Evolutionary conservation across 2,888 invertebrate genomes (phyloP).

Genomic region (Hoplodrina ambigua): DNA sequence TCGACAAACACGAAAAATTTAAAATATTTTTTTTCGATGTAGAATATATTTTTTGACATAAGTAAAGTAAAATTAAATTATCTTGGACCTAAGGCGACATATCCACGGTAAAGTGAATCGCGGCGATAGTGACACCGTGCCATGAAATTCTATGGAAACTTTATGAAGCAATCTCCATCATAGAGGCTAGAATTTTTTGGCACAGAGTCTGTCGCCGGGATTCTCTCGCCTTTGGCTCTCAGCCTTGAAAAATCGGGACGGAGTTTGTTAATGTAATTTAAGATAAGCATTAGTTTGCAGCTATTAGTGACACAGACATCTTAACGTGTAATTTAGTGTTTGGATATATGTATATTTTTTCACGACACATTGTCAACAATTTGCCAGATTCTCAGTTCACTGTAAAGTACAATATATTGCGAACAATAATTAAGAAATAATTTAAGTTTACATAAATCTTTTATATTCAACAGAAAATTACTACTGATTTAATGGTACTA

Average conservation of each 20-base stretch:
- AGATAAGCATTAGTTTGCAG: conserved; percentile 2
- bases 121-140: not conserved
- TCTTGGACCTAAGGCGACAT: conserved; percentile 17
- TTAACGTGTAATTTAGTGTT: conserved; percentile 4
- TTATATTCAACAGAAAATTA: conserved; percentile 1
- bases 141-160: too few species aligned
- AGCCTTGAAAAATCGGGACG: conserved; percentile 20
- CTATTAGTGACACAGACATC: conserved; percentile 8
- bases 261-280: conserved; percentile 1
- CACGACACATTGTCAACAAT: not conserved
- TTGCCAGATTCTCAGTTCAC: not conserved
- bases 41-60: conserved; percentile 12
- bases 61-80: conserved; percentile 5
- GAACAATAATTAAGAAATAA: conserved; percentile 22
- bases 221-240: too few species aligned
- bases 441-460: conserved; percentile 14
- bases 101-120: too few species aligned
- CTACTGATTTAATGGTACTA: not conserved
- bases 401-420: conserved; percentile 34
- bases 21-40: conserved; percentile 14
- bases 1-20: conserved; percentile 4
- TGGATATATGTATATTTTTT: not conserved
- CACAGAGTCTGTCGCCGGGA: too few species aligned
- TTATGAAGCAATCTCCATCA: too few species aligned
- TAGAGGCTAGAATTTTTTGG: too few species aligned